phyloP scores from a whole-genome alignment of 1,140 invertebrate genomes.

The Helicoverpa zea region DNA sequence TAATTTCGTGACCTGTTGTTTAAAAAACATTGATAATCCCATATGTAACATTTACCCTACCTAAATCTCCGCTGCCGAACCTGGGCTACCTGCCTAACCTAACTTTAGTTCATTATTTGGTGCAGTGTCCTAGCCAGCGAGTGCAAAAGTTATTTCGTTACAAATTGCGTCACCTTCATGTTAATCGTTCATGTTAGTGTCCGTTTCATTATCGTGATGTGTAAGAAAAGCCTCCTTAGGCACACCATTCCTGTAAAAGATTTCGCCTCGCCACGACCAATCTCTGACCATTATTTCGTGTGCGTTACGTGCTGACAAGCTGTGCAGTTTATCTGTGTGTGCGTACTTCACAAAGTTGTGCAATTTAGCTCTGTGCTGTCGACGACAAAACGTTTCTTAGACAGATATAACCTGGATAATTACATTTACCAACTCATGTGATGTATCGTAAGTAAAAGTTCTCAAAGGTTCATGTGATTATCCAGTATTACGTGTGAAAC shows the following conservation, averaged over 20 bases:
- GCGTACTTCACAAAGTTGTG: conserved; percentile 79
- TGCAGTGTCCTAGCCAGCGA: conserved; percentile 72
- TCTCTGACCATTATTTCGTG: conserved; percentile 75
- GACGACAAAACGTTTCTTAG: conserved; percentile 73
- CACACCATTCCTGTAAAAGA: conserved; percentile 64
- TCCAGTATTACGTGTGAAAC: conserved; percentile 64
- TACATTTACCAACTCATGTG: conserved; percentile 56
- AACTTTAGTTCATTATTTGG: conserved; percentile 68
- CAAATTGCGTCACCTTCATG: conserved; percentile 72
- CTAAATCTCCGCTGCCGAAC: conserved; percentile 82
- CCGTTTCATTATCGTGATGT: conserved; percentile 61
- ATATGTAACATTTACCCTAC: conserved; percentile 64
- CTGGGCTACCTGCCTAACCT: conserved; percentile 66
- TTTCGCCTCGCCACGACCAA: conserved; percentile 60
- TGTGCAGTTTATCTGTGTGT: conserved; percentile 83
- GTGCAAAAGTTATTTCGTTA: conserved; percentile 83
- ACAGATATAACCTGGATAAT: conserved; percentile 71
- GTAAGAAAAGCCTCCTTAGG: conserved; percentile 65
- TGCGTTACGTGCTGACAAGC: conserved; percentile 83
- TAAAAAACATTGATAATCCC: conserved; percentile 83
- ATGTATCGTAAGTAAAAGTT: conserved; percentile 13
- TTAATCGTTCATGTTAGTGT: conserved; percentile 79
- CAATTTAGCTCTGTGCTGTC: conserved; percentile 78
- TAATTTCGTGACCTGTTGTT: conserved; percentile 90
- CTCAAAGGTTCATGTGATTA: conserved; percentile 69